A percentile compares a stretch with the other conserved stretches of the same genome.
Evolutionary conservation across 2,113 vertebrate genomes (phyloP).

Genomic region (Pitta sordida): DNA sequence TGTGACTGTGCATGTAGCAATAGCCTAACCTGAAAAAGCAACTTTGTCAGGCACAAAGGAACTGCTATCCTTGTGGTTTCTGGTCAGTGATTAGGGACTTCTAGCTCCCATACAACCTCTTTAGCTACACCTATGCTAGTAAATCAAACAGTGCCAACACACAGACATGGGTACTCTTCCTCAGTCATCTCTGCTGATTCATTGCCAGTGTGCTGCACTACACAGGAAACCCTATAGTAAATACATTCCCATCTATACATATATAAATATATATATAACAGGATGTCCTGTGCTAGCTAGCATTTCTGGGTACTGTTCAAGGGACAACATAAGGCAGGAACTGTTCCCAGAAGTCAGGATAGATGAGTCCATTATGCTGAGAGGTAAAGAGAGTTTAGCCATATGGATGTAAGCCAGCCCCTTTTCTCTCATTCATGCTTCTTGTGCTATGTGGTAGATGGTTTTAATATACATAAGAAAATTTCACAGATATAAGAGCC

Average conservation of each 20-base stretch:
- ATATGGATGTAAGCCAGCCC: neutral
- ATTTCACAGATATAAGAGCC: neutral
- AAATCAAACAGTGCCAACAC: neutral
- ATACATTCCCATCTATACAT: neutral
- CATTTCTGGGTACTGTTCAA: neutral
- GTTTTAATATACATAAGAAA: neutral
- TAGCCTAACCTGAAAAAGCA: neutral
- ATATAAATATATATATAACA: neutral
- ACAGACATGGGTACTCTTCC: neutral
- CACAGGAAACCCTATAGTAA: neutral
- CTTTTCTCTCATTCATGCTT: neutral
- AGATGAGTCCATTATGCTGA: neutral
- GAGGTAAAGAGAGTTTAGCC: slow-evolving; percentile 13
- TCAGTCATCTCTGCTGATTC: neutral
- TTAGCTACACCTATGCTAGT: neutral
- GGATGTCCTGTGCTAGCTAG: neutral
- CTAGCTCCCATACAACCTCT: neutral
- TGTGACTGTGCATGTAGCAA: fast-evolving
- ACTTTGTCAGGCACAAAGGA: neutral
- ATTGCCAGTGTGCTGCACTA: neutral
- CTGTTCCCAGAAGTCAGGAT: neutral
- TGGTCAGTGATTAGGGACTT: neutral
- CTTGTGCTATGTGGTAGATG: neutral
- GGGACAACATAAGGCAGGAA: neutral
- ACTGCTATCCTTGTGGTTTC: neutral